phyloP scores from a whole-genome alignment of 64 coral and sea anemone species.

The Catalaphyllia jardinei region DNA sequence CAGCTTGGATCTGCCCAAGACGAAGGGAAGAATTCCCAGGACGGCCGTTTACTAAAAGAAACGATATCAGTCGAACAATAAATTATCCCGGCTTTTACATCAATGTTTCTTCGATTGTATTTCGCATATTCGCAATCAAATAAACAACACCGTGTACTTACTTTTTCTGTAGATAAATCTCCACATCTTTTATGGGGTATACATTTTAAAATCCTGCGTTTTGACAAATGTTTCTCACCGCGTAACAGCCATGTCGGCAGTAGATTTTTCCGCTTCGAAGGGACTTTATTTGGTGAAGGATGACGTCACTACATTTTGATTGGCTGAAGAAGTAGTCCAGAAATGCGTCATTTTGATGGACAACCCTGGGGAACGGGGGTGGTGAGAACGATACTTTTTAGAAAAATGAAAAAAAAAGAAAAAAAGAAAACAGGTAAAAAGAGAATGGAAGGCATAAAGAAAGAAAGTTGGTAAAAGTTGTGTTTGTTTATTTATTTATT shows the following conservation, averaged over 20 bases:
- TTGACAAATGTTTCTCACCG: background rate
- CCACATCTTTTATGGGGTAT: background rate
- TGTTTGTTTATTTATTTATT: too few species aligned
- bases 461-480: background rate
- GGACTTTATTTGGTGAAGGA: background rate
- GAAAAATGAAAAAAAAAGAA: background rate
- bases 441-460: too few species aligned
- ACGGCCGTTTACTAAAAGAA: slow-evolving; percentile 45
- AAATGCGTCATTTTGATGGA: background rate
- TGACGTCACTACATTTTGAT: background rate
- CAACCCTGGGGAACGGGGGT: too few species aligned
- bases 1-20: slow-evolving; percentile 72
- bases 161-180: slow-evolving; percentile 3
- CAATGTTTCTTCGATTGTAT: background rate
- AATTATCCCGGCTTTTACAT: background rate
- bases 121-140: background rate
- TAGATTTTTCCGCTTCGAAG: too few species aligned
- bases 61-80: background rate
- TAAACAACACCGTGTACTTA: background rate
- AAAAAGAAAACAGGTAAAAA: too few species aligned
- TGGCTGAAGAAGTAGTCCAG: background rate
- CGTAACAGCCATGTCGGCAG: too few species aligned
- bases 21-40: slow-evolving; percentile 59
- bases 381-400: background rate
- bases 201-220: background rate